Evolutionary conservation across 2,888 invertebrate genomes (phyloP).

Genomic region (Tryphoninae sp.): DNA sequence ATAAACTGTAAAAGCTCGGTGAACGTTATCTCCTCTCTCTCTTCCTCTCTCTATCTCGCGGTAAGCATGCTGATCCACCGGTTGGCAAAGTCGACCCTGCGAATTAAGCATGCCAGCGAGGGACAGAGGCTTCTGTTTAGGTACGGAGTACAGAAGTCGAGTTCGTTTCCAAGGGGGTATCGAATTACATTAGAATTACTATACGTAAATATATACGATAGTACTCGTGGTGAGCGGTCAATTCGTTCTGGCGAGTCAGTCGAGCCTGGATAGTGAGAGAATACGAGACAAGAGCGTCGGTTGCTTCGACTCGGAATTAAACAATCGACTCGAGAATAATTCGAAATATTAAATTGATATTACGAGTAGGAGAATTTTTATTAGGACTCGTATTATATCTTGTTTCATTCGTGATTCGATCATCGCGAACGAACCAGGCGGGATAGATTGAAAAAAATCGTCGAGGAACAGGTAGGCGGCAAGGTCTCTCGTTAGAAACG

Average conservation of each 20-base stretch:
- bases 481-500: slow-evolving; percentile 64
- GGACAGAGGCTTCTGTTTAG: not conserved
- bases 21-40: slow-evolving; percentile 10
- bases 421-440: slow-evolving; percentile 33
- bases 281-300: not conserved
- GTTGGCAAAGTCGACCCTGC: slow-evolving; percentile 57
- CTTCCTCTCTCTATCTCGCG: slow-evolving; percentile 3
- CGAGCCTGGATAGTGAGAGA: not conserved
- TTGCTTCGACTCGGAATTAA: not conserved
- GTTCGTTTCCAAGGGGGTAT: slow-evolving; percentile 11
- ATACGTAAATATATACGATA: not conserved
- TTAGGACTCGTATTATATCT: not conserved
- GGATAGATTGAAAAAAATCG: slow-evolving; percentile 22
- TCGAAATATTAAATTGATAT: not conserved
- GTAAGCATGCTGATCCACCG: slow-evolving; percentile 42
- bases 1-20: slow-evolving; percentile 55
- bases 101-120: slow-evolving; percentile 57
- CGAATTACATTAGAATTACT: slow-evolving; percentile 35
- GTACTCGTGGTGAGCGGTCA: not conserved
- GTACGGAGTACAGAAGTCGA: not conserved
- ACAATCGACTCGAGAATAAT: not conserved
- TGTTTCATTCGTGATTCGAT: not conserved
- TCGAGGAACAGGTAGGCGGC: slow-evolving; percentile 53
- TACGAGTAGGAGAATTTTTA: not conserved
- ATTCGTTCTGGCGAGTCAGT: not conserved